Percentiles rank a stretch among this genome's conserved stretches.
Evolutionary conservation across 1,140 invertebrate species (phyloP).

Genomic region (Pseudomyrmex flavicornis): DNA sequence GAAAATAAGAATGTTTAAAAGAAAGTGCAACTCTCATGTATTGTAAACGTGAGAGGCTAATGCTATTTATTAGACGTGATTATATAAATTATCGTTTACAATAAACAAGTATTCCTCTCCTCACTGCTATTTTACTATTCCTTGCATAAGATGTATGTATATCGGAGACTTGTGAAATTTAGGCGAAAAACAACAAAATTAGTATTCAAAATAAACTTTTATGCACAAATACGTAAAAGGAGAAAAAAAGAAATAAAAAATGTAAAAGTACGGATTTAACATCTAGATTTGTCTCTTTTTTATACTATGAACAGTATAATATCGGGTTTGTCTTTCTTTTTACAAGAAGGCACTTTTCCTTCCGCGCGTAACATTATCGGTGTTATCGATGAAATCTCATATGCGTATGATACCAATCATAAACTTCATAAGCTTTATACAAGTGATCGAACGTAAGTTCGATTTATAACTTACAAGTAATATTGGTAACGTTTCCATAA

Average conservation of each 20-base stretch:
- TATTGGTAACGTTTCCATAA: too few relatives aligned
- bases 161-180: conserved; percentile 11
- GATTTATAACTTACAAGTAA: too few relatives aligned
- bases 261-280: too few relatives aligned
- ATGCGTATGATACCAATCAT: neutral
- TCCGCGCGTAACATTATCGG: conserved; percentile 50
- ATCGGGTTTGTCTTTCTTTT: conserved; percentile 25
- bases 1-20: conserved; percentile 19
- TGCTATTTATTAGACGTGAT: conserved; percentile 33
- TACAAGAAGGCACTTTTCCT: conserved; percentile 74
- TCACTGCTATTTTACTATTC: conserved; percentile 15
- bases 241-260: neutral
- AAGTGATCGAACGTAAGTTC: neutral
- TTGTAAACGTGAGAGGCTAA: conserved; percentile 17
- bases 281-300: neutral
- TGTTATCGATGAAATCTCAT: conserved; percentile 3
- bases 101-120: conserved; percentile 58
- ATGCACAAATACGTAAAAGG: neutral
- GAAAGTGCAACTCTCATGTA: neutral
- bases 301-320: conserved; percentile 10
- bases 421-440: too few relatives aligned
- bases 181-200: neutral
- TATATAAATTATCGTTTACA: conserved; percentile 65
- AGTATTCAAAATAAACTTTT: neutral
- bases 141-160: neutral